Conservation (phyloP, 2,113 vertebrate species). For the Triplophysa tibetana region DNA sequence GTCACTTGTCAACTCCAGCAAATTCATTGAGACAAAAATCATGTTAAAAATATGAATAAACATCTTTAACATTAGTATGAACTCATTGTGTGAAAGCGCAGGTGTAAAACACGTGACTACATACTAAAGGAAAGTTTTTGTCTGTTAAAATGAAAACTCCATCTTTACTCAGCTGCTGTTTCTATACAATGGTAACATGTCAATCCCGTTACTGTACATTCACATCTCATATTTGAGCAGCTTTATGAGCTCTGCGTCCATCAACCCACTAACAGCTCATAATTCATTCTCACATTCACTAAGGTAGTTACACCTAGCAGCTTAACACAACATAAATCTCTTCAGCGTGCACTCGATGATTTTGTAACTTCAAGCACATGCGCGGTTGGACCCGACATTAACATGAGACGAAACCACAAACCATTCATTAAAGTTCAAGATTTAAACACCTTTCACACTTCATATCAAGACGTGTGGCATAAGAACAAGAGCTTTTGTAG, state of each 20-base stretch:
- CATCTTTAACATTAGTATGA: no score
- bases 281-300: conserved; percentile 25
- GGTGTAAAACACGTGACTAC: neutral
- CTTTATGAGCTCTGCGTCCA: conserved; percentile 5
- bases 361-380: neutral
- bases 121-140: no score
- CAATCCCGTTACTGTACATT: neutral
- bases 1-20: no score
- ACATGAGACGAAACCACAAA: conserved; percentile 1
- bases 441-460: neutral
- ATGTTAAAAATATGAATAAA: no score
- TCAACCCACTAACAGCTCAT: conserved; percentile 9
- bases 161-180: neutral
- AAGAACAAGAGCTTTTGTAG: no score
- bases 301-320: conserved; percentile 24
- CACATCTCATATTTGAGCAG: neutral
- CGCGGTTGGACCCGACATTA: neutral
- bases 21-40: neutral
- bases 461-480: no score
- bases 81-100: neutral
- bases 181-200: neutral
- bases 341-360: conserved; percentile 1
- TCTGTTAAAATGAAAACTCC: no score
- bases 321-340: conserved; percentile 17
- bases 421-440: neutral